These are phyloP conservation scores for Trogon surrucura DNA, from an alignment of 2,113 vertebrate species.

Conservation along the genomic window DNA sequence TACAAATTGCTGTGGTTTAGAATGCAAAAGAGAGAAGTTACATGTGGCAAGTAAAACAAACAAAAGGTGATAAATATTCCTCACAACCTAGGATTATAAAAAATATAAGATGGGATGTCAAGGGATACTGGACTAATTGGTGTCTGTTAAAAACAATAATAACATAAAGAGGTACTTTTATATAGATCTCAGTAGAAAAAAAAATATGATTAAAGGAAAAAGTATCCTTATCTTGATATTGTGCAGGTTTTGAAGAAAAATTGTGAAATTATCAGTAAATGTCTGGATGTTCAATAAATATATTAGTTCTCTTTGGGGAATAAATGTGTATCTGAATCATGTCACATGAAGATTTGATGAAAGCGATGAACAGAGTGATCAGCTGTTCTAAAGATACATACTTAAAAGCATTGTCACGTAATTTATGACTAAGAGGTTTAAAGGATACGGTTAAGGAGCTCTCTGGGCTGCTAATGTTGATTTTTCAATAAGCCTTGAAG, in stretches of 20 bases:
- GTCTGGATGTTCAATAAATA: neutral
- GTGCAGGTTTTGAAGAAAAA: neutral
- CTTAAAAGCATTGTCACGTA: neutral
- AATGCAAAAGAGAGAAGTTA: neutral
- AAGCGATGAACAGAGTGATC: neutral
- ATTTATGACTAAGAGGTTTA: constrained; percentile 6
- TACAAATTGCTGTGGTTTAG: neutral
- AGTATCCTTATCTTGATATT: neutral
- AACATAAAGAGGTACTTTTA: neutral
- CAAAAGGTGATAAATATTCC: neutral
- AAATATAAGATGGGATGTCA: neutral
- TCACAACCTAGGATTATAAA: neutral
- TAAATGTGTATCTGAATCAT: neutral
- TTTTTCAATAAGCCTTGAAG: neutral
- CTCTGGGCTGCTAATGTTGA: neutral
- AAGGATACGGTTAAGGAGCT: neutral
- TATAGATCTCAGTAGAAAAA: neutral
- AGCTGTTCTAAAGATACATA: neutral
- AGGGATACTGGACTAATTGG: neutral
- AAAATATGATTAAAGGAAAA: neutral
- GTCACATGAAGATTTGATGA: neutral
- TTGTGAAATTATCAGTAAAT: neutral
- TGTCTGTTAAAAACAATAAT: neutral
- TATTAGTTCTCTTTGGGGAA: neutral
- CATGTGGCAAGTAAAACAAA: neutral